Evolutionary conservation across 2,888 invertebrate genomes (phyloP), one percentile per base, ranked within the genome.

Genomic region (Drosophila rubida): DNA sequence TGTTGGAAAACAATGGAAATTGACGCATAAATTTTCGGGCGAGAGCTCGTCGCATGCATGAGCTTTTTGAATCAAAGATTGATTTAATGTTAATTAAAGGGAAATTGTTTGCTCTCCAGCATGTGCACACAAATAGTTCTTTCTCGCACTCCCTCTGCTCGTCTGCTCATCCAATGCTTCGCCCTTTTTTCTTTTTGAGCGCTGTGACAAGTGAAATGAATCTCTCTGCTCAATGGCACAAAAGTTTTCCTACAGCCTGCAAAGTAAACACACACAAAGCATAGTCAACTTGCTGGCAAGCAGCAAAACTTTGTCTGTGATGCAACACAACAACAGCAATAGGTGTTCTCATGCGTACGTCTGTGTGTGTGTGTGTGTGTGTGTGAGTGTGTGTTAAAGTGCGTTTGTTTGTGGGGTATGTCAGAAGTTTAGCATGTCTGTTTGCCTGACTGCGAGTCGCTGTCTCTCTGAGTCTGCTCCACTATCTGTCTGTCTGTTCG

Each of bases 31-130:
- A 65, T 65, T 75, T 44, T 62, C 25, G 42, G n/a, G 27, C 49
- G 1, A 6, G 25, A 11, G 7, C n/a, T 22, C 16, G 23, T 44
- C 39, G 14, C 8, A 13, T 41, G n/a, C 5, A 25, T 8, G 51
- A 39, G 14, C 23, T 35, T 50, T 37, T 39, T 32, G 44, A 51
- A 77, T 66, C 73, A 67, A 79, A 79, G 72, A 79, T 79, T 75
- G 79, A 75, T 80, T 79, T 79, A 85, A 78, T 69, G 80, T 81
- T 85, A 80, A 87, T 87, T 85, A 85, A 87, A 78, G 71, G 86
- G 44, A 81, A 75, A 75, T 67, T 78, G 75, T 85, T 81, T 85
- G 67, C 46, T 44, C 55, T 37, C 42, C 42, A 58, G 59, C 75
- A 79, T 75, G 79, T 79, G 71, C 53, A 46, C 61, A 75, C 58